Base-by-base conservation (phyloP, 2,888 invertebrate genomes). In the Melinaea marsaeus region DNA sequence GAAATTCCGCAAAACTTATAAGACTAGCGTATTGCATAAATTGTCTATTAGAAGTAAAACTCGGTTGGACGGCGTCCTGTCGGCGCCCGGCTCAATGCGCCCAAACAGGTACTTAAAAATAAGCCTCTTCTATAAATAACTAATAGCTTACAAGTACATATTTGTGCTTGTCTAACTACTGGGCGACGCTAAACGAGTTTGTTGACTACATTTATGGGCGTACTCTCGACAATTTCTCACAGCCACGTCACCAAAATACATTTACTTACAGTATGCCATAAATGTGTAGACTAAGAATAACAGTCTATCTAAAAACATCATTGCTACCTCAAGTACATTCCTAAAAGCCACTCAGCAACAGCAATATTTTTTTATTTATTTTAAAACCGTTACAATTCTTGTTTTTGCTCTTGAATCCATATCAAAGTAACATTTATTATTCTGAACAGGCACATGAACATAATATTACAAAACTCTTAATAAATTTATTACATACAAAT, bases 31-130 rank as follows among this genome's bases (percentile, higher is more conserved):
- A 51, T 51, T 51, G 51, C 51, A 51, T 51, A 51, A 51, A 51
- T 51, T 32, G 9, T 9, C 51, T 51, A 32, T 51, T 51, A 51
- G 32, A 32, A 51, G n/a, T n/a, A 5, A 48, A 32, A 51, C 51
- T 51, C 11, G 42, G 51, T 32, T 51, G 51, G 7, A 32, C 32
- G 51, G 51, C 51, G 51, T 51, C 64, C 47, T 57, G 46, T 34
- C 35, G 54, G 4, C 58, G 22, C 55, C 48, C 46, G 13, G 22
- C 9, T 34, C 37, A 34, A 55, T 35, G 35, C 9, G 54, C 57
- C 60, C 60, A 64, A 60, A 64, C 63, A 60, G 60, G 63, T 64
- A 60, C 46, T n/a, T 64, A 64, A 64, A 60, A 64, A 64, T 60
- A 64, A 60, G 35, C 35, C 48, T 63, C 57, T 51, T 46, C 60